phyloP scores from a whole-genome alignment of 2,888 invertebrate genomes.

The Cataglyphis albicans region DNA sequence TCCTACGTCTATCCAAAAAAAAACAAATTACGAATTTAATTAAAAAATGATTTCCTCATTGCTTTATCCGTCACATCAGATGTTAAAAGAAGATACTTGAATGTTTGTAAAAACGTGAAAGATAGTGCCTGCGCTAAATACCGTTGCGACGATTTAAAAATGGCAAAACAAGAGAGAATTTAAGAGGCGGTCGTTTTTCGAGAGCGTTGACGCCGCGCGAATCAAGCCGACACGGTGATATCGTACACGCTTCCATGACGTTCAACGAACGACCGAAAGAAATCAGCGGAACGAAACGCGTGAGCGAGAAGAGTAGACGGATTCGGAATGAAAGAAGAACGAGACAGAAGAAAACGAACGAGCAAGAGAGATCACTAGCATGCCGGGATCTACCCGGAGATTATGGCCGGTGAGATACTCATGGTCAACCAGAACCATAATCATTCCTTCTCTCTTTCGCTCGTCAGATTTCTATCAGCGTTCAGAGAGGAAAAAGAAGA shows the following conservation, averaged over 20 bases:
- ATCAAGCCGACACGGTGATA: constrained; percentile 16
- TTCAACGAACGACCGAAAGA: constrained; percentile 32
- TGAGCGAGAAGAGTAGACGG: constrained; percentile 5
- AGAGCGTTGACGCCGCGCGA: constrained; percentile 24
- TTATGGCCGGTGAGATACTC: constrained; percentile 73
- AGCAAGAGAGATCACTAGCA: constrained; percentile 32
- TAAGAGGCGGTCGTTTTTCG: constrained; percentile 27
- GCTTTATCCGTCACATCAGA: background rate
- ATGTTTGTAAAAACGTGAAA: background rate
- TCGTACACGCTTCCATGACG: constrained; percentile 36
- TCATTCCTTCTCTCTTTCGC: constrained; percentile 32
- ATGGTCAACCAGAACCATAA: constrained; percentile 71
- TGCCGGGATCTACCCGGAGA: constrained; percentile 71
- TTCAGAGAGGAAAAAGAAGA: constrained; percentile 20
- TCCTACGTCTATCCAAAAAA: background rate
- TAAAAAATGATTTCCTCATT: background rate
- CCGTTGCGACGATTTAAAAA: constrained; percentile 28
- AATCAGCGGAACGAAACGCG: constrained; percentile 41
- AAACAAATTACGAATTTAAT: constrained; percentile 16
- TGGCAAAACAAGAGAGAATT: constrained; percentile 18
- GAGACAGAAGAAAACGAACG: constrained; percentile 17
- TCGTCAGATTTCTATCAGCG: constrained; percentile 14
- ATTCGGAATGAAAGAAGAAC: constrained; percentile 15
- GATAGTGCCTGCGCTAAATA: constrained; percentile 19
- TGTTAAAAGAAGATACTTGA: background rate